These are phyloP conservation scores for Cisticola juncidis DNA, from an alignment of 2,113 vertebrate species.

Conservation along the genomic window DNA sequence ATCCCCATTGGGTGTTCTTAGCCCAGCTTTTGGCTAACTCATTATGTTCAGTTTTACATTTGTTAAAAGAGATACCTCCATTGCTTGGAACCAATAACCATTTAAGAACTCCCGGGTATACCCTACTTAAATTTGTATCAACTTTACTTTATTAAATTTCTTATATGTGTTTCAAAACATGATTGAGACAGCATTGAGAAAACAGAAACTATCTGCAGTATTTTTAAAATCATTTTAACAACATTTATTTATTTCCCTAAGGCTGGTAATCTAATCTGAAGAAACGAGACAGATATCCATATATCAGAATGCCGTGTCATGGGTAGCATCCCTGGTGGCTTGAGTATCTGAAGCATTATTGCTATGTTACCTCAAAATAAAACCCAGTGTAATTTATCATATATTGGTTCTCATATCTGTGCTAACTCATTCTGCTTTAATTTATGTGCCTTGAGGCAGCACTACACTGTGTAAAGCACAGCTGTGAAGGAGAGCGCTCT, in stretches of 20 bases:
- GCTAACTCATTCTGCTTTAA: neutral
- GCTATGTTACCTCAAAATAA: neutral
- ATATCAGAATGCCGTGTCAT: neutral
- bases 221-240: neutral
- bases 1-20: neutral
- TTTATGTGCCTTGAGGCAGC: neutral
- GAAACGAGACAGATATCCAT: neutral
- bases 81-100: neutral
- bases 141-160: neutral
- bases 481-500: neutral
- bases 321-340: neutral
- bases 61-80: neutral
- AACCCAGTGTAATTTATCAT: neutral
- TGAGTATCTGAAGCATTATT: neutral
- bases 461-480: neutral
- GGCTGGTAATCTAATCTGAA: neutral
- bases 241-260: neutral
- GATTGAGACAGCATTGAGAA: neutral
- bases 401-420: neutral
- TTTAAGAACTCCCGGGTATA: neutral
- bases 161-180: neutral
- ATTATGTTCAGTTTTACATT: neutral
- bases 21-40: neutral
- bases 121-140: neutral
- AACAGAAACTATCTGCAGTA: neutral